Base-by-base conservation (phyloP, 2,797 vertebrate genomes). In the Epinephelus malabaricus region DNA sequence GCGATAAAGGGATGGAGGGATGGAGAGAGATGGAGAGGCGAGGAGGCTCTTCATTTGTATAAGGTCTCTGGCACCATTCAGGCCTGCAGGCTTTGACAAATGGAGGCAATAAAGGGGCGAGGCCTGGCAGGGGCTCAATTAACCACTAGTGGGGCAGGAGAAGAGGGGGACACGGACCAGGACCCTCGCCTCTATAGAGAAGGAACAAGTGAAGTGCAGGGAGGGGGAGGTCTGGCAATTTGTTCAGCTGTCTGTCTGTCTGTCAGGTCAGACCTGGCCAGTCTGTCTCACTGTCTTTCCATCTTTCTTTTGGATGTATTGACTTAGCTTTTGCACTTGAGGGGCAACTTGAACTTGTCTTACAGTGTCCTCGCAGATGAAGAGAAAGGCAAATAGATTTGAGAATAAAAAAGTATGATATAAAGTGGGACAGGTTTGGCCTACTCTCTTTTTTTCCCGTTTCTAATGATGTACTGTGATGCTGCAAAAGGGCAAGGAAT, bases 31-130 rank as follows among this genome's bases (percentile, higher is more conserved):
- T 82, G 87, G 80, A 88, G 86, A 86, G 87, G 81, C 87, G 70
- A 94, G 91, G 88, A 95, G 94, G 89, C 90, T 94, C 90, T 93
- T 87, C 92, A 93, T 95, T 95, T 96, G 95, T 95, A 94, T 92
- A 93, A 93, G 88, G 90, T 92, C 92, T 93, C 87, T 86, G 89
- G 90, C 90, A 89, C 93, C 90, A 95, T 95, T 95, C 94, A 95
- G 82, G 81, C 86, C 89, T 83, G 78, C 71, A 76, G 88, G 89
- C 91, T 92, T 92, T 94, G 95, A 96, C 94, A 95, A 95, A 94
- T 92, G 93, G 86, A 94, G 91, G 91, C 91, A 92, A 94, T 95
- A 94, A 94, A 95, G 81, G 92, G 92, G 89, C 81, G 90, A 93
- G 92, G 90, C 90, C 86, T 94, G 94, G 94, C 93, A 91, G 89